Percentiles rank a stretch among this genome's conserved stretches.
These are phyloP conservation scores for Tetranychus urticae DNA, from an alignment of 1,140 invertebrate species.

Conservation along the genomic window DNA sequence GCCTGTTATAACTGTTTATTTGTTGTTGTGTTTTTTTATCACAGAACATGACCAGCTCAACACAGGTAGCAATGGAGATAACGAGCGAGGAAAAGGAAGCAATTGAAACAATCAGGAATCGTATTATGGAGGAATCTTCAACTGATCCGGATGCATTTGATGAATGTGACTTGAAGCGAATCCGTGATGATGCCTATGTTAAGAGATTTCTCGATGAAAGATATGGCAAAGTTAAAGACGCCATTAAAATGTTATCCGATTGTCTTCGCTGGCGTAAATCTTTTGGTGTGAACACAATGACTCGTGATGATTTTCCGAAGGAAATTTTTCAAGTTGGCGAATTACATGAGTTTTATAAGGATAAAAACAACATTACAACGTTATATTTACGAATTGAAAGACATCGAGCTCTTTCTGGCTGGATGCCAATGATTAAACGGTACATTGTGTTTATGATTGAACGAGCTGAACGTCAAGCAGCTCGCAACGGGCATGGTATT, in stretches of 20 bases:
- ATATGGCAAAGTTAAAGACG: conserved; percentile 28
- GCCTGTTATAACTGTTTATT: too few species aligned
- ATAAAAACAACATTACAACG: not conserved
- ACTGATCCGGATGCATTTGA: not conserved
- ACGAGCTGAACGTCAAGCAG: not conserved
- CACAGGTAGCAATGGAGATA: too few species aligned
- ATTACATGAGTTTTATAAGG: not conserved
- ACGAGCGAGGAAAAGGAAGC: too few species aligned
- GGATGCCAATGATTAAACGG: conserved; percentile 2
- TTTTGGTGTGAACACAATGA: conserved; percentile 34
- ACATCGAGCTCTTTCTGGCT: conserved; percentile 3
- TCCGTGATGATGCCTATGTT: conserved; percentile 39
- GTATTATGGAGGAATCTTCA: too few species aligned
- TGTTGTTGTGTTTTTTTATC: too few species aligned
- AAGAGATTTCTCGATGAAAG: conserved; percentile 40
- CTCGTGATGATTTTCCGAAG: conserved; percentile 1
- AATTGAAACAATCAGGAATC: too few species aligned
- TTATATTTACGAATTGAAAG: conserved; percentile 1
- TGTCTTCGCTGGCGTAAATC: conserved; percentile 58
- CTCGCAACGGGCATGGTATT: not conserved
- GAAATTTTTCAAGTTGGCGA: conserved; percentile 7
- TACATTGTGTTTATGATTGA: conserved; percentile 4
- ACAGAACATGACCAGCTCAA: too few species aligned
- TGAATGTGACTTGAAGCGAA: conserved; percentile 2
- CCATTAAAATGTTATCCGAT: conserved; percentile 51